Evolutionary conservation across 2,113 vertebrate genomes (phyloP), one percentile per base, ranked within the genome.

Genomic region (Bostrychus sinensis): DNA sequence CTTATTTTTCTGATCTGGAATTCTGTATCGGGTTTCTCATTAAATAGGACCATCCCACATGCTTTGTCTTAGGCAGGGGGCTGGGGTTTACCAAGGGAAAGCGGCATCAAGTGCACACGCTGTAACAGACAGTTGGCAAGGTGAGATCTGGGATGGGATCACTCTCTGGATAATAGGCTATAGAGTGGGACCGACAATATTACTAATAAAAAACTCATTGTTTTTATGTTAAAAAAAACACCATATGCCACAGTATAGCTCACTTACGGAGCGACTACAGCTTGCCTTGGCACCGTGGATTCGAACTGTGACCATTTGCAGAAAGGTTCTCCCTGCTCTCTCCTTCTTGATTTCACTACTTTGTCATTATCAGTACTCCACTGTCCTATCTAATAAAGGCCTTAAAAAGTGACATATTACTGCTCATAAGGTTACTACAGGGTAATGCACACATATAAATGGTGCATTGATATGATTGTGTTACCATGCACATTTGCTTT

Each of bases 1-100:
- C 85, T 91, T 89, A 82, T 77, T 84, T 81, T 77, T 78, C 65
- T 72, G 54, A 77, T 84, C 68, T 39, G 17, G 20, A 14, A 77
- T 82, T 81, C 56, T 57, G 85, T 80, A 85, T 89, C 48, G 9
- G 45, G 63, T 90, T 86, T 84, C 87, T 84, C 66, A 57, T 77
- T 84, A 89, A 86, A 63, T 63, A 45, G 58, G 78, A 81, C 72
- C 70, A 46, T 81, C 83, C 70, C 64, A 69, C 43, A 41, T 70
- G 76, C 66, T 62, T 71, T 70, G 83, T 77, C 64, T 60, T 14
- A 30, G 36, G 68, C 39, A 68, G 70, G 58, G 61, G 12, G 20
- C 74, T 38, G 62, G 60, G 71, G 68, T 74, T 50, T 67, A 67
- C 72, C 0, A 56, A 62, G 43, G 70, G 43, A 55, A 30, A 70